Evolutionary conservation across 1,140 invertebrate genomes (phyloP), one percentile per base, ranked within the genome.

Genomic region (Hormaphis cornu): DNA sequence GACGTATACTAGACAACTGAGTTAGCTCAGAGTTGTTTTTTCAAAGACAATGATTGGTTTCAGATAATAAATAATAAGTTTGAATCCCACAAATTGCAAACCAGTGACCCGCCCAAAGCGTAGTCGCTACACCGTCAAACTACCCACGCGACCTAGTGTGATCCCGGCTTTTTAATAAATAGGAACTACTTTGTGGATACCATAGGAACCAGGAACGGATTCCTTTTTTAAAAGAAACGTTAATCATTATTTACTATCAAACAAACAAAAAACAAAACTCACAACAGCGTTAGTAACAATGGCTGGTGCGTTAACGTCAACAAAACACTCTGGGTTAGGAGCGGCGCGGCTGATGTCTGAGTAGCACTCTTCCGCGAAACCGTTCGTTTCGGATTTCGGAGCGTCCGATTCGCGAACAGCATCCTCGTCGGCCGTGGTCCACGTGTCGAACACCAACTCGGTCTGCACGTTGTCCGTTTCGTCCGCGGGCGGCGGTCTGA

Each of bases 191-290:
- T n/a, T n/a, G n/a, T n/a, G n/a, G n/a, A n/a, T n/a, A n/a, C n/a
- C n/a, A n/a, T n/a, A n/a, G n/a, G n/a, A n/a, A n/a, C n/a, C n/a
- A n/a, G n/a, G n/a, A n/a, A n/a, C n/a, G n/a, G n/a, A n/a, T n/a
- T n/a, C n/a, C n/a, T n/a, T n/a, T n/a, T n/a, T n/a, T n/a, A n/a
- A n/a, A n/a, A n/a, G n/a, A n/a, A n/a, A n/a, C n/a, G 9, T 33
- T 33, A 40, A 40, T 0, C 40, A 58, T 24, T 37, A 35, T 33
- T 54, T 46, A 30, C 16, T 44, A 63, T 14, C 26, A 50, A 48
- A 50, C 42, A 48, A 66, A 66, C 42, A 66, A 66, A 46, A n/a
- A 46, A 46, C 8, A 46, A 46, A 30, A 66, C 61, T 66, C 61
- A 66, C 61, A 66, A 63, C 40, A 30, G 10, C 18, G 44, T 46